Evolutionary conservation across 2,888 invertebrate species (phyloP).

Genomic region (Cyrtodaria siliqua): DNA sequence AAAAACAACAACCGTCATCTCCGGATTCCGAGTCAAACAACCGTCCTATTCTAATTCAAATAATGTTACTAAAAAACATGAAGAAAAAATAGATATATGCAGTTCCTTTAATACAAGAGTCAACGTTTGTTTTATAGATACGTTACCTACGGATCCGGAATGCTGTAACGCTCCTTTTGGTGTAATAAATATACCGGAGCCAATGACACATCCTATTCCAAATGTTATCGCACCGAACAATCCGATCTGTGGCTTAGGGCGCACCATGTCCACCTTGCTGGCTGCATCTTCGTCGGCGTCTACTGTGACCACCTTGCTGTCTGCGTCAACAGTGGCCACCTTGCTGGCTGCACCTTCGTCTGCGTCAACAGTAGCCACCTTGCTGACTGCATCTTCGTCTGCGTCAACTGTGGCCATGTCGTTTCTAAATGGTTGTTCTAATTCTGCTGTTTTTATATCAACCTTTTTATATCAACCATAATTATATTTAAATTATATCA

Average conservation of each 20-base stretch:
- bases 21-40: no score
- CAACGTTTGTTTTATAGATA: not conserved
- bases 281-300: not conserved
- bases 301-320: not conserved
- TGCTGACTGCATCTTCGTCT: not conserved
- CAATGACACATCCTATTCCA: constrained; percentile 44
- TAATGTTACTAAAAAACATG: no score
- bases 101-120: not conserved
- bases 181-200: constrained; percentile 49
- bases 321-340: not conserved
- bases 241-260: constrained; percentile 41
- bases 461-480: no score
- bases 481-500: no score
- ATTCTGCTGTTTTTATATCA: no score
- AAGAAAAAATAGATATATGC: no score
- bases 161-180: constrained; percentile 36
- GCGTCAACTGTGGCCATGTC: not conserved
- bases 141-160: constrained; percentile 45
- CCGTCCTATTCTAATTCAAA: no score
- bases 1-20: no score
- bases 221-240: constrained; percentile 48
- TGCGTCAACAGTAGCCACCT: not conserved
- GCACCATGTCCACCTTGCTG: not conserved
- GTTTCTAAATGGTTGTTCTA: no score
- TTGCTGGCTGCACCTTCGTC: no score